These are phyloP conservation scores for Aquatica leii DNA, from an alignment of 2,888 invertebrate genomes.

Conservation along the genomic window DNA sequence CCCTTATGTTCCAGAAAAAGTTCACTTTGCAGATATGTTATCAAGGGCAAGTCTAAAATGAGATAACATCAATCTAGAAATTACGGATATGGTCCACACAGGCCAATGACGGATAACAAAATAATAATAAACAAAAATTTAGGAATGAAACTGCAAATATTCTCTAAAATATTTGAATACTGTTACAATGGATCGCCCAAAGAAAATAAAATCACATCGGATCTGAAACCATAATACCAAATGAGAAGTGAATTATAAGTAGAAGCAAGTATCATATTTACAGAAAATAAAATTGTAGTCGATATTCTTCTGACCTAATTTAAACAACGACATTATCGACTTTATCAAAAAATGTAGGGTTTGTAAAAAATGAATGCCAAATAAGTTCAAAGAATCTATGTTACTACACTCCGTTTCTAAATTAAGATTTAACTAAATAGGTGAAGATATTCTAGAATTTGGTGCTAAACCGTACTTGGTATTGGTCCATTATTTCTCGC, in stretches of 20 bases:
- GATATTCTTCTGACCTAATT: constrained; percentile 23
- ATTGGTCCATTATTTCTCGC: no score
- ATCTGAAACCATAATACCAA: not conserved
- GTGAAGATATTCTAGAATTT: no score
- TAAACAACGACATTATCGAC: constrained; percentile 17
- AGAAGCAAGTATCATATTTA: constrained; percentile 36
- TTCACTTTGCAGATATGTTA: constrained; percentile 40
- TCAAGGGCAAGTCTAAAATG: constrained; percentile 32
- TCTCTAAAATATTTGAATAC: constrained; percentile 21
- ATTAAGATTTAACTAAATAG: not conserved
- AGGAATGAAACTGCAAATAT: constrained; percentile 28
- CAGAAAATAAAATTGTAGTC: constrained; percentile 36
- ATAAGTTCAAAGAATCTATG: constrained; percentile 38
- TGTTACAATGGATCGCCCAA: constrained; percentile 40
- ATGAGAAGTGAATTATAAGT: constrained; percentile 29
- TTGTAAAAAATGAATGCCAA: constrained; percentile 38
- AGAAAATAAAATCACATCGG: constrained; percentile 1
- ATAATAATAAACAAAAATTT: constrained; percentile 21
- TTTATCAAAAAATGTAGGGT: constrained; percentile 35
- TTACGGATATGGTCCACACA: constrained; percentile 39
- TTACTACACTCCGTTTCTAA: constrained; percentile 40
- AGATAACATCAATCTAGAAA: constrained; percentile 26
- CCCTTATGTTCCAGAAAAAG: constrained; percentile 38
- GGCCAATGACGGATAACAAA: constrained; percentile 32
- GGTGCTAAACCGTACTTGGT: no score